Percentiles rank a stretch among this genome's conserved stretches.
phyloP scores from a whole-genome alignment of 2,797 vertebrate species.

The Cyclopterus lumpus region DNA sequence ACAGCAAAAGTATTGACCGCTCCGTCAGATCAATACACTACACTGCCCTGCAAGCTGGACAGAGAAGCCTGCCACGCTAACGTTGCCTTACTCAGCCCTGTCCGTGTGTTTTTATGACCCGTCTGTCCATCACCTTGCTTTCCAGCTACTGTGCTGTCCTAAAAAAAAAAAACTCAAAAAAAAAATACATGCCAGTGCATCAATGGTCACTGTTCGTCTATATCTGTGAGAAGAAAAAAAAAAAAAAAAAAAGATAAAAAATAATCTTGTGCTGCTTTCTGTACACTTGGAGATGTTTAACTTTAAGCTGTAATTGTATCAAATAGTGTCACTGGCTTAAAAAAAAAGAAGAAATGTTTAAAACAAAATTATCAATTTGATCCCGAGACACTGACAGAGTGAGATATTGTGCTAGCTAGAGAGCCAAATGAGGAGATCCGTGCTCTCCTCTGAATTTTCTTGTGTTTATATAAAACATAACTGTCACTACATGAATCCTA shows the following conservation, averaged over 20 bases:
- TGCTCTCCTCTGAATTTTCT: conserved; percentile 81
- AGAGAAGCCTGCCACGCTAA: conserved; percentile 85
- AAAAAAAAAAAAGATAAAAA: conserved; percentile 43
- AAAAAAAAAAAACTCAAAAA: conserved; percentile 38
- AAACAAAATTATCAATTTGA: conserved; percentile 81
- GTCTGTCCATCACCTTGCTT: conserved; percentile 83
- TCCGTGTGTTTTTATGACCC: conserved; percentile 81
- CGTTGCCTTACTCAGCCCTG: conserved; percentile 88
- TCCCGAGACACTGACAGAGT: conserved; percentile 81
- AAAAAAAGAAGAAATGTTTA: too few relatives aligned
- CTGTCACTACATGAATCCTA: conserved; percentile 84
- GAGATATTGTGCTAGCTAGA: conserved; percentile 82
- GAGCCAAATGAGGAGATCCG: conserved; percentile 82
- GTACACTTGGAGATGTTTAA: conserved; percentile 84
- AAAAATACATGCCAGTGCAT: conserved; percentile 76
- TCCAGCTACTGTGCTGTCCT: conserved; percentile 81
- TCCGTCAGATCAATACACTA: conserved; percentile 80
- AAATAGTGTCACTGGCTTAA: conserved; percentile 79
- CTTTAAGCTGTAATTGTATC: conserved; percentile 82
- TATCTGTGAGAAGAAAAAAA: conserved; percentile 72
- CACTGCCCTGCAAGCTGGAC: conserved; percentile 84
- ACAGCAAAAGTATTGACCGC: conserved; percentile 79
- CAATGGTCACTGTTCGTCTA: conserved; percentile 82
- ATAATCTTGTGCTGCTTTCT: conserved; percentile 81
- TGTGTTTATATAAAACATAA: conserved; percentile 81